These are phyloP conservation scores for Orycteropus afer DNA, from an alignment of 2,113 vertebrate species.

Conservation along the genomic window DNA sequence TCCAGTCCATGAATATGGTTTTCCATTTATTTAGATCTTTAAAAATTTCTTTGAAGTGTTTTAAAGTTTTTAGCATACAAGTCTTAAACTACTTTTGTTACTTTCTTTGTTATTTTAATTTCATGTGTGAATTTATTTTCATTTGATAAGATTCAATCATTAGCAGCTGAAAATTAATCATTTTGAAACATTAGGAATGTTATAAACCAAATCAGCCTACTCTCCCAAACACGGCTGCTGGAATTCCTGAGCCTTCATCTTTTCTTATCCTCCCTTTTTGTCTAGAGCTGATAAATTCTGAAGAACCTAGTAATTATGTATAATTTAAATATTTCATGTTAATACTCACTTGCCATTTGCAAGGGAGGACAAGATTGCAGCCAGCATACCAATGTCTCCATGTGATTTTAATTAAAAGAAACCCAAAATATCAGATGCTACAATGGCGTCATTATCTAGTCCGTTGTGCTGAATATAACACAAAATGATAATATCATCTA, in stretches of 20 bases:
- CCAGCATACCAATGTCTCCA: conserved; percentile 70
- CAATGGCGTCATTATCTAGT: conserved; percentile 52
- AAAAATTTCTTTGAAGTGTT: background rate
- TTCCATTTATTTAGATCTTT: background rate
- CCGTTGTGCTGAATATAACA: background rate
- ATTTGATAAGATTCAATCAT: conserved; percentile 77
- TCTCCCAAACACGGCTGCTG: conserved; percentile 73
- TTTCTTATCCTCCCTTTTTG: conserved; percentile 73
- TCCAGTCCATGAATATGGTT: background rate
- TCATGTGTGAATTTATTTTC: background rate
- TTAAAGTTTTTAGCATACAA: background rate
- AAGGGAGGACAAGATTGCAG: conserved; percentile 74
- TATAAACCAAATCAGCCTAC: conserved; percentile 80
- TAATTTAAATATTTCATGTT: conserved; percentile 85
- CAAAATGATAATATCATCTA: conserved; percentile 33
- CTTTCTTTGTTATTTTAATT: background rate
- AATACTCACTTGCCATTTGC: conserved; percentile 68
- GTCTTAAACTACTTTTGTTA: background rate
- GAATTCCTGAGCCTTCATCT: conserved; percentile 80
- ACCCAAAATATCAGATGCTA: conserved; percentile 55
- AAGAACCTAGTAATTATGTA: conserved; percentile 82
- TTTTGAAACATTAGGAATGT: conserved; percentile 75
- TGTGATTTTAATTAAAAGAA: conserved; percentile 83
- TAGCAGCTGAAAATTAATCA: conserved; percentile 78
- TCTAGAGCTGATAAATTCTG: conserved; percentile 79